phyloP scores from a whole-genome alignment of 2,888 invertebrate genomes.

The Electrophaes corylata region DNA sequence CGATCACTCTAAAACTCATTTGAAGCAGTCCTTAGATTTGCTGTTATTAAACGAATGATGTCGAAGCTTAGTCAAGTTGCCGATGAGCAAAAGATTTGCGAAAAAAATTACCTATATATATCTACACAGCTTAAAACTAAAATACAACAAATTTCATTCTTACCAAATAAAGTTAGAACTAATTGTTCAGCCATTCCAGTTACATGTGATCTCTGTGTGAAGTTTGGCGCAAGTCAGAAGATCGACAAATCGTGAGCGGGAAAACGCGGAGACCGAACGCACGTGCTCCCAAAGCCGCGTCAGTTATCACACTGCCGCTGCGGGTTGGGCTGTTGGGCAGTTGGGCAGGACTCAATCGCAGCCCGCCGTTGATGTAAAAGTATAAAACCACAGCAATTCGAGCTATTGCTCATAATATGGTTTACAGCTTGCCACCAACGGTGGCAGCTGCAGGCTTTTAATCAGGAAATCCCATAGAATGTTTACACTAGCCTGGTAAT shows the following conservation, averaged over 20 bases:
- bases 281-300: constrained; percentile 31
- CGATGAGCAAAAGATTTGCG: no score
- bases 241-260: constrained; percentile 36
- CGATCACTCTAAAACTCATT: no score
- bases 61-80: no score
- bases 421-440: no score
- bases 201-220: constrained; percentile 30
- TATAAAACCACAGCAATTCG: neutral
- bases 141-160: neutral
- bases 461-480: no score
- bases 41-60: no score
- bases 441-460: no score
- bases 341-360: neutral
- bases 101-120: no score
- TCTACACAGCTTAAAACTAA: no score
- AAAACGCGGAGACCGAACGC: constrained; percentile 23
- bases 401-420: no score
- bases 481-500: no score
- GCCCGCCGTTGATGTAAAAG: neutral
- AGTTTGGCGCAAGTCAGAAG: constrained; percentile 30
- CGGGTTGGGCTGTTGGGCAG: neutral
- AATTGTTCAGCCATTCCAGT: constrained; percentile 24
- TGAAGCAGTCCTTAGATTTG: no score
- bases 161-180: constrained; percentile 14
- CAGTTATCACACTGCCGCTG: constrained; percentile 38